Conservation (phyloP, 2,888 invertebrate genomes). For the Baronia brevicornis region DNA sequence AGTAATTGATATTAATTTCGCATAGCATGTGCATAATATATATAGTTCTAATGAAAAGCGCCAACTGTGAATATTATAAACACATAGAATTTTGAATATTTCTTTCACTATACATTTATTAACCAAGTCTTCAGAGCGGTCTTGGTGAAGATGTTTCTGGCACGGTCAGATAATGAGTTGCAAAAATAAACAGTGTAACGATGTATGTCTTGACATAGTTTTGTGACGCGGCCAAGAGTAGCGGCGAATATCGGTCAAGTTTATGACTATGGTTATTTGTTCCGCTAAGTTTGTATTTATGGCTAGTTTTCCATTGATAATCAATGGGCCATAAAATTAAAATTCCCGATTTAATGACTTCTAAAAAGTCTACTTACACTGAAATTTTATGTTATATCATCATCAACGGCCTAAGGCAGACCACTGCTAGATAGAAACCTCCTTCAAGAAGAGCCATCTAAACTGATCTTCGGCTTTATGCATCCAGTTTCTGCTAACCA, state of each 20-base stretch:
- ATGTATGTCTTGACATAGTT: conserved; percentile 31
- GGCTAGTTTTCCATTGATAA: not conserved
- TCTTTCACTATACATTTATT: no score
- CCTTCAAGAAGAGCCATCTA: no score
- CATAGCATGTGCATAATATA: no score
- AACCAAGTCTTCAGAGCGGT: no score
- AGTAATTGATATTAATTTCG: not conserved
- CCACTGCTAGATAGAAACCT: no score
- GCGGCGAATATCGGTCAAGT: conserved; percentile 30
- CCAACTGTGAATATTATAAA: conserved; percentile 1
- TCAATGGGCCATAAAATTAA: not conserved
- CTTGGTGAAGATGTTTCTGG: conserved; percentile 25
- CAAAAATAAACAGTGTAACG: conserved; percentile 27
- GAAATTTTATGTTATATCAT: no score
- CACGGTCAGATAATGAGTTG: conserved; percentile 28
- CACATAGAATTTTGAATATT: no score
- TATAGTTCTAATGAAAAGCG: not conserved
- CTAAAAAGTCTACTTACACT: no score
- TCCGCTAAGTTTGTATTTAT: conserved; percentile 5
- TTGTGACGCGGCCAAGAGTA: conserved; percentile 31
- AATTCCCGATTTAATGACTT: not conserved
- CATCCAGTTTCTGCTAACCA: no score
- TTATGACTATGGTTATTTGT: conserved; percentile 16
- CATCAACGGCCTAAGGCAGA: no score
- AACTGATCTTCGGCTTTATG: no score